Conservation (phyloP, 2,888 invertebrate genomes). For the Meganola albula region DNA sequence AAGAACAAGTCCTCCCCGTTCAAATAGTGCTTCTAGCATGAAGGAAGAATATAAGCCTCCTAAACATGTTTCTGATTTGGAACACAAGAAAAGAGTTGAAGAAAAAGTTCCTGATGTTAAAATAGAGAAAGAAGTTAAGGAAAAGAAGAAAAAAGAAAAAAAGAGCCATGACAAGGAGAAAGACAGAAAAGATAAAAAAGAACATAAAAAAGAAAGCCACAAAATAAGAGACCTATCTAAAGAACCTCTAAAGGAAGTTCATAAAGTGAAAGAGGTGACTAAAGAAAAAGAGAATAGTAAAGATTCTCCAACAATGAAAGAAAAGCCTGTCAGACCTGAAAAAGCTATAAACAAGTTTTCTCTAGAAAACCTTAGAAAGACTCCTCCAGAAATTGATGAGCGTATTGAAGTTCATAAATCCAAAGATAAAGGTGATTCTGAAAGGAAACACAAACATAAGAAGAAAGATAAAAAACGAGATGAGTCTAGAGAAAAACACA, state of each 20-base stretch:
- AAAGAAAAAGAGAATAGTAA: slow-evolving; percentile 50
- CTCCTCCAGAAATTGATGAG: slow-evolving; percentile 59
- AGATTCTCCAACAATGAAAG: slow-evolving; percentile 52
- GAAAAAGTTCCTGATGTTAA: slow-evolving; percentile 75
- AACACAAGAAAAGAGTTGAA: slow-evolving; percentile 65
- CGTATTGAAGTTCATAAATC: slow-evolving; percentile 54
- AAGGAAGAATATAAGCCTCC: slow-evolving; percentile 63
- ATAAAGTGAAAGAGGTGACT: slow-evolving; percentile 52
- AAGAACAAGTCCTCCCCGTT: slow-evolving; percentile 57
- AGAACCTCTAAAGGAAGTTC: slow-evolving; percentile 52
- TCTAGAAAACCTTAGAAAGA: slow-evolving; percentile 68
- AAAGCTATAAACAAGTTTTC: slow-evolving; percentile 67
- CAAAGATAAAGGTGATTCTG: slow-evolving; percentile 72
- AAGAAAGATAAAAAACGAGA: slow-evolving; percentile 82
- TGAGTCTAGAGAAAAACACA: slow-evolving; percentile 80
- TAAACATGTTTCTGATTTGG: slow-evolving; percentile 52
- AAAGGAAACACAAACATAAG: slow-evolving; percentile 79
- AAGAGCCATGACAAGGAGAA: slow-evolving; percentile 80
- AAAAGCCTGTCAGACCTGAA: slow-evolving; percentile 57
- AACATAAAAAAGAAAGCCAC: slow-evolving; percentile 77
- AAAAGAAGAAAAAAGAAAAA: slow-evolving; percentile 79
- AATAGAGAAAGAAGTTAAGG: slow-evolving; percentile 69
- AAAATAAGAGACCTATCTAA: slow-evolving; percentile 67
- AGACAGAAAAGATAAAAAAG: slow-evolving; percentile 77
- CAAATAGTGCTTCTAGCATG: slow-evolving; percentile 62